phyloP scores from a whole-genome alignment of 2,113 vertebrate species.

The Cyanoramphus novaezelandiae region DNA sequence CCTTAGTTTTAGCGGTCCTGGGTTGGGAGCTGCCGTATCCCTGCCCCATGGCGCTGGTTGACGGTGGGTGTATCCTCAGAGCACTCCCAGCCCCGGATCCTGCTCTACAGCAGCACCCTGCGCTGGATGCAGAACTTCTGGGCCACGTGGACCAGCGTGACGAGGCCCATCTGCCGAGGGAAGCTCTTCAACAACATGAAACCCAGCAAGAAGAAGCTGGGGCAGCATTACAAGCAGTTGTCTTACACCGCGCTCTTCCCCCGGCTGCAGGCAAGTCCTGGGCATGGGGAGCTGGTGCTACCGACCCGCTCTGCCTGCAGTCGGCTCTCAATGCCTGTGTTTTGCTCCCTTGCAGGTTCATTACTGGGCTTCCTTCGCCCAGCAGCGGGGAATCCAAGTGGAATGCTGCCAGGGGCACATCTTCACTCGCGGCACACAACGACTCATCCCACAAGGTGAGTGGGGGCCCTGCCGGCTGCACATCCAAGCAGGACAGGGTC shows the following conservation, averaged over 20 bases:
- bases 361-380: slow-evolving; percentile 98
- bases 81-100: slow-evolving; percentile 86
- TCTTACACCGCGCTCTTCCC: slow-evolving; percentile 93
- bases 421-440: slow-evolving; percentile 91
- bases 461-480: not conserved
- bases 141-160: slow-evolving; percentile 95
- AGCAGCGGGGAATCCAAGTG: slow-evolving; percentile 94
- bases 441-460: slow-evolving; percentile 94
- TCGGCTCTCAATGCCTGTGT: not conserved
- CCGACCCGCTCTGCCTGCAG: accelerated
- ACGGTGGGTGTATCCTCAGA: slow-evolving; percentile 68
- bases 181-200: slow-evolving; percentile 94
- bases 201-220: slow-evolving; percentile 92
- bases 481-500: not conserved
- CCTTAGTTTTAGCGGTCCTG: not conserved
- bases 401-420: slow-evolving; percentile 93
- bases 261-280: slow-evolving; percentile 84
- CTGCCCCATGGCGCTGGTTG: not conserved
- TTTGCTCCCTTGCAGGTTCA: slow-evolving; percentile 81
- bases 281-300: accelerated
- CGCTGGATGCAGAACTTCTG: slow-evolving; percentile 99
- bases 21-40: not conserved
- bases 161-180: slow-evolving; percentile 93
- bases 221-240: slow-evolving; percentile 96
- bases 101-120: slow-evolving; percentile 96